phyloP scores from a whole-genome alignment of 2,113 vertebrate species.

The Stegostoma tigrinum region DNA sequence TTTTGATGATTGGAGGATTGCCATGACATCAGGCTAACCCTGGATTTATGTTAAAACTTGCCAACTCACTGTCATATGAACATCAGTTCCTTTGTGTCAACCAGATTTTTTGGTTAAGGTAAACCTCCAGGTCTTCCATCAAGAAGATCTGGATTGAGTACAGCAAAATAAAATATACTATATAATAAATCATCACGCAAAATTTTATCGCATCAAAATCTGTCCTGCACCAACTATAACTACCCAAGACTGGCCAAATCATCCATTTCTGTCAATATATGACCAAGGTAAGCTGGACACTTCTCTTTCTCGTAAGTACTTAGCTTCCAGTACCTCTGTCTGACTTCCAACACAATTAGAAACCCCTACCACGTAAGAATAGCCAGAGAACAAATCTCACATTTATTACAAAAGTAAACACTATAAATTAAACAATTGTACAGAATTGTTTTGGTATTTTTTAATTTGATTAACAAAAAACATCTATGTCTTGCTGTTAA shows the following conservation, averaged over 20 bases:
- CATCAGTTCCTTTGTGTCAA: background rate
- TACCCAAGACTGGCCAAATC: background rate
- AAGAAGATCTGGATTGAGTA: background rate
- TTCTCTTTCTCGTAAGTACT: background rate
- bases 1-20: background rate
- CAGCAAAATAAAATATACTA: background rate
- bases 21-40: background rate
- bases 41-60: background rate
- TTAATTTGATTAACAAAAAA: slow-evolving; percentile 1
- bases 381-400: background rate
- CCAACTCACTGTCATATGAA: background rate
- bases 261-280: background rate
- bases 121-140: background rate
- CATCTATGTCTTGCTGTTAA: slow-evolving; percentile 27
- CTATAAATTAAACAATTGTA: background rate
- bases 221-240: background rate
- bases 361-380: background rate
- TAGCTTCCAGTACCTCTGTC: background rate
- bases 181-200: background rate
- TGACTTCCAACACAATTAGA: background rate
- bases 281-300: no score
- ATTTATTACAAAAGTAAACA: background rate
- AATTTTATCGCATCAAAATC: background rate
- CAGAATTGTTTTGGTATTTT: background rate
- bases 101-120: background rate